phyloP scores from a whole-genome alignment of 1,140 invertebrate genomes.

The Eufriesea mexicana region DNA sequence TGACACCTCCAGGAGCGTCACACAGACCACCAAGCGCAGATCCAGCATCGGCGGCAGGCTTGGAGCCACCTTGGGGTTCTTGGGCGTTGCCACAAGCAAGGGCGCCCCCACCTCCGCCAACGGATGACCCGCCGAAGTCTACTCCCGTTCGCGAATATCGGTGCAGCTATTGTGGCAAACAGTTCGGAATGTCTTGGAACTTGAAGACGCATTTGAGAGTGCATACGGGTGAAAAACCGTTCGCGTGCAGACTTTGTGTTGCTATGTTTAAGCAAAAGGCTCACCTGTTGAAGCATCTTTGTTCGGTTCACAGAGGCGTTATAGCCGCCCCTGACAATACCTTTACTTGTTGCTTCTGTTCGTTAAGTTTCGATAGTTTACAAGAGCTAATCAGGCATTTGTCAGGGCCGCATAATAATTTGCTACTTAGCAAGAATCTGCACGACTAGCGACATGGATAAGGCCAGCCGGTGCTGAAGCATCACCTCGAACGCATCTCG shows the following conservation, averaged over 20 bases:
- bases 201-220: conserved; percentile 92
- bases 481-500: background rate
- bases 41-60: conserved; percentile 79
- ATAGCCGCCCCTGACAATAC: conserved; percentile 88
- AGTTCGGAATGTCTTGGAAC: conserved; percentile 95
- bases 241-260: conserved; percentile 92
- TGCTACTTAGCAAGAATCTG: conserved; percentile 92
- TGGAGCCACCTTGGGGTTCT: conserved; percentile 85
- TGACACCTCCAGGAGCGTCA: conserved; percentile 83
- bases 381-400: conserved; percentile 92
- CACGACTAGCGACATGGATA: conserved; percentile 84
- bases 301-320: conserved; percentile 92
- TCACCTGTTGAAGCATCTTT: conserved; percentile 91
- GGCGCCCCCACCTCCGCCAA: conserved; percentile 82
- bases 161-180: conserved; percentile 93
- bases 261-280: conserved; percentile 95
- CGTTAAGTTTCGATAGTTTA: conserved; percentile 90
- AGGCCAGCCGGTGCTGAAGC: conserved; percentile 69
- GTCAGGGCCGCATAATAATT: conserved; percentile 92
- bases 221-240: conserved; percentile 93
- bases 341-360: conserved; percentile 93
- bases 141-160: conserved; percentile 90
- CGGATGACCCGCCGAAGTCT: conserved; percentile 83
- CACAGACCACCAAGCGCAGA: conserved; percentile 88
- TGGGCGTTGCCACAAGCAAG: conserved; percentile 87